Evolutionary conservation across 2,888 invertebrate species (phyloP).

Genomic region (Erebia epiphron): DNA sequence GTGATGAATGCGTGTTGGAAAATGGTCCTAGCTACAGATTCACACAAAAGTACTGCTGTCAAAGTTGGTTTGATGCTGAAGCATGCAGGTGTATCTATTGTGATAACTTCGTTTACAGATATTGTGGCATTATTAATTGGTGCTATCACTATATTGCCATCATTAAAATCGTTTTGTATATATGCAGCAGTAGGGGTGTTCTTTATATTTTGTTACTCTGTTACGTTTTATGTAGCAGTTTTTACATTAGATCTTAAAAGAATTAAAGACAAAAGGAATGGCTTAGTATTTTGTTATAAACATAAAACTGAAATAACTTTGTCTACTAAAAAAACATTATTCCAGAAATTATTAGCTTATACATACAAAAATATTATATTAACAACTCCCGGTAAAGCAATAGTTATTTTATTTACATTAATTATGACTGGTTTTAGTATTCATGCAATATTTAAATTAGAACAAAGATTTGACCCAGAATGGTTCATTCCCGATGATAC

Average conservation of each 20-base stretch:
- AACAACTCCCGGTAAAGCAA: conserved; percentile 85
- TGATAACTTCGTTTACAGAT: conserved; percentile 92
- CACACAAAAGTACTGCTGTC: conserved; percentile 82
- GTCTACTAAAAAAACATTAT: conserved; percentile 80
- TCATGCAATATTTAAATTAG: conserved; percentile 84
- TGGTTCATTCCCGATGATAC: conserved; percentile 91
- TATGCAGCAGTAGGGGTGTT: conserved; percentile 91
- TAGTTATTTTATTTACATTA: conserved; percentile 84
- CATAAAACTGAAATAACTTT: conserved; percentile 82
- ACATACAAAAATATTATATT: conserved; percentile 86
- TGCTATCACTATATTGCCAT: conserved; percentile 90
- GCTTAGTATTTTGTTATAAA: conserved; percentile 85
- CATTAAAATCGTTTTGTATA: conserved; percentile 91
- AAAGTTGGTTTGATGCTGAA: conserved; percentile 87
- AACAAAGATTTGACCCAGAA: conserved; percentile 90
- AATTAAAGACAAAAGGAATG: conserved; percentile 85
- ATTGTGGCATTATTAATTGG: conserved; percentile 91
- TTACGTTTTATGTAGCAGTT: conserved; percentile 92
- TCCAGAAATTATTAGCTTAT: conserved; percentile 82
- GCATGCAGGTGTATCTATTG: conserved; percentile 92
- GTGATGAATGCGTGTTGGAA: conserved; percentile 92
- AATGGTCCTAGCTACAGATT: conserved; percentile 80
- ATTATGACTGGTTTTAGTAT: conserved; percentile 84
- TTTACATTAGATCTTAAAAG: conserved; percentile 88
- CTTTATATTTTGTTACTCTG: conserved; percentile 88